Percentiles rank a stretch among this genome's conserved stretches.
phyloP scores from a whole-genome alignment of 2,888 invertebrate species.

The Aspidiotus rigidus region DNA sequence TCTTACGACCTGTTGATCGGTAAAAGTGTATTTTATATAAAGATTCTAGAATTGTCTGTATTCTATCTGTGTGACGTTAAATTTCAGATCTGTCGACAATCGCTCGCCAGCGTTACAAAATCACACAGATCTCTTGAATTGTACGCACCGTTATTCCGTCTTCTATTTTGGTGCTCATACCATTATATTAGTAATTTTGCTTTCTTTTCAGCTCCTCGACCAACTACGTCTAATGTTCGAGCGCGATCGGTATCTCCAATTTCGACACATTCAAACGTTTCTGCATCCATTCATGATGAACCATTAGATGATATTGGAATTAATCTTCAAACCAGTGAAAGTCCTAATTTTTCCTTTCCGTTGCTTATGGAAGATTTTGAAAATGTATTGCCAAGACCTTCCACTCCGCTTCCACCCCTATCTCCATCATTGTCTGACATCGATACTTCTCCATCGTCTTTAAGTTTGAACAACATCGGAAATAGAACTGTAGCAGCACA shows the following conservation, averaged over 20 bases:
- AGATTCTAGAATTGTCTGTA: too few species aligned
- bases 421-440: conserved; percentile 5
- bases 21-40: too few species aligned
- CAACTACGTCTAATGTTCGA: background rate
- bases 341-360: background rate
- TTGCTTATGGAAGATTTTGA: conserved; percentile 7
- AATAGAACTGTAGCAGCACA: background rate
- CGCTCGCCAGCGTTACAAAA: too few species aligned
- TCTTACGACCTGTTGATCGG: too few species aligned
- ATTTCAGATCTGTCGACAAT: too few species aligned
- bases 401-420: conserved; percentile 15
- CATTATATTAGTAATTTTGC: too few species aligned
- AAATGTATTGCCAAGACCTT: conserved; percentile 4
- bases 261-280: background rate
- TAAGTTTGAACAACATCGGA: background rate
- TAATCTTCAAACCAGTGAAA: background rate
- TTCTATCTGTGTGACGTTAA: too few species aligned
- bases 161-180: too few species aligned
- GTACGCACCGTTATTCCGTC: too few species aligned
- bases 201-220: too few species aligned
- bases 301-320: conserved; percentile 13
- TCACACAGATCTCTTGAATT: too few species aligned
- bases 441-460: conserved; percentile 4
- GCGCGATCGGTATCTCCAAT: conserved; percentile 19
- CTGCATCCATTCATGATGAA: conserved; percentile 18